These are phyloP conservation scores for Globodera rostochiensis DNA, from an alignment of 1,140 invertebrate genomes.

Conservation along the genomic window DNA sequence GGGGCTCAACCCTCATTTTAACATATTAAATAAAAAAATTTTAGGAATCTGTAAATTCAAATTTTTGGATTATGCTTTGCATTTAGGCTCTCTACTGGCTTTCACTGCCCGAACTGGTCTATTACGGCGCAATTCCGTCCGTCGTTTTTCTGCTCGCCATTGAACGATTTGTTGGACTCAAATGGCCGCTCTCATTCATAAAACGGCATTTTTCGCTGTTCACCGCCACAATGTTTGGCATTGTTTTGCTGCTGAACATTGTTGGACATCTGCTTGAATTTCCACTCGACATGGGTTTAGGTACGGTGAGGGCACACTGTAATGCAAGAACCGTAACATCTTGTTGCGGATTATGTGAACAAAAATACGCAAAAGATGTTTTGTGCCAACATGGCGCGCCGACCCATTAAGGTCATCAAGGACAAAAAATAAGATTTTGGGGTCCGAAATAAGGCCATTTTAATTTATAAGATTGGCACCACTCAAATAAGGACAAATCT, in stretches of 20 bases:
- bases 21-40: too few relatives aligned
- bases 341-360: neutral
- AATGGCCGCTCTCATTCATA: neutral
- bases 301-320: neutral
- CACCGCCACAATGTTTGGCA: neutral
- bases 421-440: too few relatives aligned
- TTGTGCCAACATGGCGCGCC: neutral
- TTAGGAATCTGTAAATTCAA: neutral
- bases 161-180: constrained; percentile 3
- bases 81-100: constrained; percentile 19
- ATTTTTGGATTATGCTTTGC: neutral
- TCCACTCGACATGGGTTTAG: constrained; percentile 5
- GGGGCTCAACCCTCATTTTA: neutral
- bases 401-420: too few relatives aligned
- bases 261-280: constrained; percentile 18
- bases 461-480: too few relatives aligned
- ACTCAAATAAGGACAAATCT: too few relatives aligned
- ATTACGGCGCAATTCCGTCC: constrained; percentile 21
- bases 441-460: too few relatives aligned
- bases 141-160: constrained; percentile 18
- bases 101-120: constrained; percentile 28
- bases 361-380: neutral
- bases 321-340: too few relatives aligned
- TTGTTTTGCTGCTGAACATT: constrained; percentile 7
- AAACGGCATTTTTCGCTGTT: neutral